phyloP scores from a whole-genome alignment of 2,888 invertebrate species.

The Euspilapteryx auroguttella region DNA sequence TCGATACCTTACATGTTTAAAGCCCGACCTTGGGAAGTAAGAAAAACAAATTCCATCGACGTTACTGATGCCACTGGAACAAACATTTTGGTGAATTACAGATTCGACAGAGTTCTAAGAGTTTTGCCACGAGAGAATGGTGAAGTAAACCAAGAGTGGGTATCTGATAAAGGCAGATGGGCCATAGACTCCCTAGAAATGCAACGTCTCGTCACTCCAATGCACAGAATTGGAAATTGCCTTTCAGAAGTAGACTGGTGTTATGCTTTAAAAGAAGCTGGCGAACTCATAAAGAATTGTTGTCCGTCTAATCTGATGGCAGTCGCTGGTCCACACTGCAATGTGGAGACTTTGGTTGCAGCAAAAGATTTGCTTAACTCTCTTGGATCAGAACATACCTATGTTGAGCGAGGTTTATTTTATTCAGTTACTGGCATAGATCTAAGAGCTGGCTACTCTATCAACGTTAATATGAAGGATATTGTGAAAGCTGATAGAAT shows the following conservation, averaged over 20 bases:
- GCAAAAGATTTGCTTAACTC: constrained; percentile 39
- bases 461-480: constrained; percentile 74
- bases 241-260: constrained; percentile 90
- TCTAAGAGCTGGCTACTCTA: constrained; percentile 31
- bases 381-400: constrained; percentile 33
- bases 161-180: constrained; percentile 96
- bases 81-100: constrained; percentile 31
- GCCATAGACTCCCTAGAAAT: constrained; percentile 95
- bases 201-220: constrained; percentile 90
- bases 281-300: constrained; percentile 64
- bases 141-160: constrained; percentile 92
- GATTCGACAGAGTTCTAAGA: constrained; percentile 31
- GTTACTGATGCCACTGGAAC: constrained; percentile 48
- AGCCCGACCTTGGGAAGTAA: constrained; percentile 95
- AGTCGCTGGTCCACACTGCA: constrained; percentile 36
- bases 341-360: constrained; percentile 37
- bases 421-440: constrained; percentile 19
- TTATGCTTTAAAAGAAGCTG: constrained; percentile 74
- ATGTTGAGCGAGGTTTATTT: constrained; percentile 22
- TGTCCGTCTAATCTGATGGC: constrained; percentile 53
- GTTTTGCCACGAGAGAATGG: constrained; percentile 40
- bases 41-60: constrained; percentile 65
- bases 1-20: constrained; percentile 95
- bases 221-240: constrained; percentile 75
- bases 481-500: constrained; percentile 75